These are phyloP conservation scores for Rhabdomys pumilio DNA, from an alignment of 2,797 vertebrate species.

Conservation along the genomic window DNA sequence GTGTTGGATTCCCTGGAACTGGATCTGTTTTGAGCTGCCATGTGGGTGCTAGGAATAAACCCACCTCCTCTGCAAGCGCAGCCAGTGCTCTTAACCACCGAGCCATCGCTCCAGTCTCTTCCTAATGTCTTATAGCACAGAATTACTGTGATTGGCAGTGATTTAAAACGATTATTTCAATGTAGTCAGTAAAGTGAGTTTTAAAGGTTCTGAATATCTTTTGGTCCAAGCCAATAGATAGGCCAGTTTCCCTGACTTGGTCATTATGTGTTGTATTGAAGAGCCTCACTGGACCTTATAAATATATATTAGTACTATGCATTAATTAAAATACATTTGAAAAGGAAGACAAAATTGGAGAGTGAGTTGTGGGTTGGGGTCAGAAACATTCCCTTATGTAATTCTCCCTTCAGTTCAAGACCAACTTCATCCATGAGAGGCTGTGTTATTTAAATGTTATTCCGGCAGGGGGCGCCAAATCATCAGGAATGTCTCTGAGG, in stretches of 20 bases:
- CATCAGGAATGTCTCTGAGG: not conserved
- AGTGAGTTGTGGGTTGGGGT: not conserved
- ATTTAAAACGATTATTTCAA: not conserved
- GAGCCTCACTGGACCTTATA: not conserved
- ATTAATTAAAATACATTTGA: not conserved
- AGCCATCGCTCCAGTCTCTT: not conserved
- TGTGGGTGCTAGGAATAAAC: not conserved
- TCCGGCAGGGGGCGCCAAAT: constrained; percentile 43
- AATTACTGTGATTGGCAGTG: not conserved
- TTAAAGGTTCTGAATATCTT: not conserved
- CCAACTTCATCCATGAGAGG: rapidly evolving
- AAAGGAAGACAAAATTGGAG: not conserved
- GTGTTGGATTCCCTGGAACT: not conserved
- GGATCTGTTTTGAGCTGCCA: not conserved
- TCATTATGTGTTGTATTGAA: not conserved
- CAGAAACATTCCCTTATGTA: not conserved
- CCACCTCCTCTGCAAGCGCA: not conserved
- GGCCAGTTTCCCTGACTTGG: no score
- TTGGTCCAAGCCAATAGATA: not conserved
- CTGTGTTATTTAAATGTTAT: not conserved
- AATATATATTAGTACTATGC: not conserved
- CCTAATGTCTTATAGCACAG: not conserved
- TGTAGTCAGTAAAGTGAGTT: not conserved
- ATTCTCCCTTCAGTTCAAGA: not conserved
- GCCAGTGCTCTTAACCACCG: not conserved